Percentiles rank a stretch among this genome's conserved stretches.
Conservation (phyloP, 23 tunicate genomes). For the Aplidium turbinatum region DNA sequence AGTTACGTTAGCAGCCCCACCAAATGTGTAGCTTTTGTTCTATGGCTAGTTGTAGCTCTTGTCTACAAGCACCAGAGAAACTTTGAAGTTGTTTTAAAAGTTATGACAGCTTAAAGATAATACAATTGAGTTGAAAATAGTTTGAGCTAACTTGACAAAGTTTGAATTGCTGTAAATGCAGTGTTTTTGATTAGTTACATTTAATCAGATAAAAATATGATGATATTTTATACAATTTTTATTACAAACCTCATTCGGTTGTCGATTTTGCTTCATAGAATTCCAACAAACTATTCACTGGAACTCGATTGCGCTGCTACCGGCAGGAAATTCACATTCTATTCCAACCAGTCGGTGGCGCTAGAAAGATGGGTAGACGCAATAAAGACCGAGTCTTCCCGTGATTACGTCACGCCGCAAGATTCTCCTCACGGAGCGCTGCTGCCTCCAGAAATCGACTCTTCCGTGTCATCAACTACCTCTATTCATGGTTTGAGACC, state of each 20-base stretch:
- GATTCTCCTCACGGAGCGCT: slow-evolving; percentile 23
- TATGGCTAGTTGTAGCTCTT: background rate
- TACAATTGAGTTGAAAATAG: too few species aligned
- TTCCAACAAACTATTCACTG: slow-evolving; percentile 10
- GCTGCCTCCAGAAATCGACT: slow-evolving; percentile 43
- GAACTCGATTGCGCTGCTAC: slow-evolving; percentile 46
- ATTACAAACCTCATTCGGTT: background rate
- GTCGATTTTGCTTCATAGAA: background rate
- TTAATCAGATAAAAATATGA: too few species aligned
- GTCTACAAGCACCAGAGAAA: background rate
- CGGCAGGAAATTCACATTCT: slow-evolving; percentile 7
- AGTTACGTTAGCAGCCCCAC: too few species aligned
- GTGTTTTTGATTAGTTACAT: too few species aligned
- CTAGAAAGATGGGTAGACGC: slow-evolving; percentile 59
- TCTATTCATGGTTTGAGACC: background rate
- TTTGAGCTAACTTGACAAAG: too few species aligned
- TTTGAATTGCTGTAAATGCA: too few species aligned
- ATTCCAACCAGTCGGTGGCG: slow-evolving; percentile 41
- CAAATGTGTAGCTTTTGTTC: background rate
- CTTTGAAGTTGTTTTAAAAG: too few species aligned
- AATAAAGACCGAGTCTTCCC: slow-evolving; percentile 19
- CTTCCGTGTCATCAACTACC: background rate
- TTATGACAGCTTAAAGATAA: too few species aligned
- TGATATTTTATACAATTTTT: background rate
- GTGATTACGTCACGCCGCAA: slow-evolving; percentile 15